phyloP scores from a whole-genome alignment of 1,140 invertebrate genomes.

The Hetaerina americana region DNA sequence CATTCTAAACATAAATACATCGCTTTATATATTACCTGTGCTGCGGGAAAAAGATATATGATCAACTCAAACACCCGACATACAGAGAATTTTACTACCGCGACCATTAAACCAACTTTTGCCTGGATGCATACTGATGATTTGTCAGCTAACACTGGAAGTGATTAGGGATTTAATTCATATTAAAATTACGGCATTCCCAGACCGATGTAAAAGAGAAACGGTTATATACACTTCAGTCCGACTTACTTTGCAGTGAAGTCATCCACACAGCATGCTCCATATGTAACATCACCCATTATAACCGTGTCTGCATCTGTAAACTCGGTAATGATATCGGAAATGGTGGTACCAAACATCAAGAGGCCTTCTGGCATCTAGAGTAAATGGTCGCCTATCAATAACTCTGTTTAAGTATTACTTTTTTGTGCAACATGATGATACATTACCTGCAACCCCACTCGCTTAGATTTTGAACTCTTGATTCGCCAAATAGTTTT shows the following conservation, averaged over 20 bases:
- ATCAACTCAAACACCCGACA: too few species aligned
- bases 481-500: slow-evolving; percentile 96
- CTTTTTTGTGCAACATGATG: not conserved
- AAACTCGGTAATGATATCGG: slow-evolving; percentile 89
- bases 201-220: too few species aligned
- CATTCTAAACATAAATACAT: too few species aligned
- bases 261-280: slow-evolving; percentile 99
- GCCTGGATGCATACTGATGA: too few species aligned
- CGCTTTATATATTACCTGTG: too few species aligned
- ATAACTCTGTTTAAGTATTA: not conserved
- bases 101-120: too few species aligned
- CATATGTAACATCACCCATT: slow-evolving; percentile 98
- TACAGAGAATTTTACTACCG: too few species aligned
- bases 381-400: not conserved
- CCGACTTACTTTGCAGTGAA: slow-evolving; percentile 73
- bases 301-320: slow-evolving; percentile 89
- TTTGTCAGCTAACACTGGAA: too few species aligned
- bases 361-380: slow-evolving; percentile 94
- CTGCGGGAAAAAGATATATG: too few species aligned
- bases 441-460: slow-evolving; percentile 67
- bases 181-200: too few species aligned
- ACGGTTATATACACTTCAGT: too few species aligned
- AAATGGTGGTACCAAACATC: slow-evolving; percentile 84
- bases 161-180: too few species aligned
- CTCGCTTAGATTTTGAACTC: slow-evolving; percentile 65